Percentiles rank a stretch among this genome's conserved stretches.
These are phyloP conservation scores for Euclidia mi DNA, from an alignment of 2,888 invertebrate species.

Conservation along the genomic window DNA sequence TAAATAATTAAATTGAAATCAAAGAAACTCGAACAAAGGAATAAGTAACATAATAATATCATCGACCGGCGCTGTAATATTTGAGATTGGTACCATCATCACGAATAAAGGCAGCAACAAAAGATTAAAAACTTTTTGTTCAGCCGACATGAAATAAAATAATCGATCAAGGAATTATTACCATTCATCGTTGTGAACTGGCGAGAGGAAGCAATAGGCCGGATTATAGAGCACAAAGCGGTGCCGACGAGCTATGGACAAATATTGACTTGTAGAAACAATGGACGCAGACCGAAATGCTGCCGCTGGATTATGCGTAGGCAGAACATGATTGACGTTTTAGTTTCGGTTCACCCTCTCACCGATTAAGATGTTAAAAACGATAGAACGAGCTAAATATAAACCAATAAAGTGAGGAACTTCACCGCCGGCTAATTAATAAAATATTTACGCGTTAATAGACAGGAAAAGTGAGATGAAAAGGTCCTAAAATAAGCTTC, in stretches of 20 bases:
- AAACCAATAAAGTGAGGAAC: conserved; percentile 47
- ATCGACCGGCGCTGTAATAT: conserved; percentile 37
- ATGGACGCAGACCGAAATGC: conserved; percentile 67
- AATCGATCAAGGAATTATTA: conserved; percentile 86
- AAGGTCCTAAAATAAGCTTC: conserved; percentile 88
- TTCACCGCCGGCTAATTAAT: conserved; percentile 54
- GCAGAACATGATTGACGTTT: conserved; percentile 78
- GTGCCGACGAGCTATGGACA: conserved; percentile 82
- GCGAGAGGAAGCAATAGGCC: conserved; percentile 80
- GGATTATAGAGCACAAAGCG: conserved; percentile 83
- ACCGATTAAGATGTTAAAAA: conserved; percentile 24
- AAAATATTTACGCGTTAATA: conserved; percentile 79
- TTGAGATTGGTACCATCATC: conserved; percentile 75
- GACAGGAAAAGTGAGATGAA: conserved; percentile 85
- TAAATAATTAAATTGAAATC: conserved; percentile 33
- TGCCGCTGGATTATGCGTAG: conserved; percentile 69
- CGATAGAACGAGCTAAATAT: conserved; percentile 42
- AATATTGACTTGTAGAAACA: conserved; percentile 90
- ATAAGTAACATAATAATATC: conserved; percentile 66
- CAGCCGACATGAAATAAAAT: conserved; percentile 77
- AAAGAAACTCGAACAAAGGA: conserved; percentile 72
- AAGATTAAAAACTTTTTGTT: conserved; percentile 79
- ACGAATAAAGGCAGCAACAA: conserved; percentile 74
- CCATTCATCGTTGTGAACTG: conserved; percentile 85
- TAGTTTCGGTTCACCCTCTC: conserved; percentile 52